phyloP scores from a whole-genome alignment of 2,888 invertebrate species.

The Buathra laborator region DNA sequence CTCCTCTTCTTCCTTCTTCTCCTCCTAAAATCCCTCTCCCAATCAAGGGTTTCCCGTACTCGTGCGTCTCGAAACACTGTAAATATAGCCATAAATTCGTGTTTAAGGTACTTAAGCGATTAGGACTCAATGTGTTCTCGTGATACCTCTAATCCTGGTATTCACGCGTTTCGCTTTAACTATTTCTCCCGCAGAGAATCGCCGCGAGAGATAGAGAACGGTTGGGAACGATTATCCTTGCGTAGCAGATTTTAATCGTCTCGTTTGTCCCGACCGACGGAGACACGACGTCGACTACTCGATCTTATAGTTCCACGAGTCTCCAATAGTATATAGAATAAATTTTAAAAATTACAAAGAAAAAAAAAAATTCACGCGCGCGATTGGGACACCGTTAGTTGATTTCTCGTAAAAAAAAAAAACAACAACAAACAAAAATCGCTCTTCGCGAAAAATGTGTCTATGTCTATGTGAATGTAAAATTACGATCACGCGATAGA shows the following conservation, averaged over 20 bases:
- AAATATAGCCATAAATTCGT: constrained; percentile 74
- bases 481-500: constrained; percentile 21
- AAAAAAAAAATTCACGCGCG: constrained; percentile 26
- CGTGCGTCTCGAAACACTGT: constrained; percentile 64
- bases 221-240: background rate
- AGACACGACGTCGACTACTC: constrained; percentile 15
- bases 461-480: constrained; percentile 35
- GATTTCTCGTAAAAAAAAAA: constrained; percentile 16
- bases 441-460: constrained; percentile 25
- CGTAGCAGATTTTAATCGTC: background rate
- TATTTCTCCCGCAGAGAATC: constrained; percentile 27
- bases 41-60: constrained; percentile 36
- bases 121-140: constrained; percentile 75
- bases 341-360: background rate
- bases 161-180: constrained; percentile 29
- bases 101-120: constrained; percentile 72
- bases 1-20: background rate
- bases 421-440: background rate
- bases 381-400: constrained; percentile 7
- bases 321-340: constrained; percentile 24
- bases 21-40: too few relatives aligned
- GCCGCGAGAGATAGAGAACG: background rate
- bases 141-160: constrained; percentile 58
- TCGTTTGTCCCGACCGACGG: background rate
- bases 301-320: constrained; percentile 22